Evolutionary conservation across 2,888 invertebrate genomes (phyloP).

Genomic region (Ditula angustiorana): DNA sequence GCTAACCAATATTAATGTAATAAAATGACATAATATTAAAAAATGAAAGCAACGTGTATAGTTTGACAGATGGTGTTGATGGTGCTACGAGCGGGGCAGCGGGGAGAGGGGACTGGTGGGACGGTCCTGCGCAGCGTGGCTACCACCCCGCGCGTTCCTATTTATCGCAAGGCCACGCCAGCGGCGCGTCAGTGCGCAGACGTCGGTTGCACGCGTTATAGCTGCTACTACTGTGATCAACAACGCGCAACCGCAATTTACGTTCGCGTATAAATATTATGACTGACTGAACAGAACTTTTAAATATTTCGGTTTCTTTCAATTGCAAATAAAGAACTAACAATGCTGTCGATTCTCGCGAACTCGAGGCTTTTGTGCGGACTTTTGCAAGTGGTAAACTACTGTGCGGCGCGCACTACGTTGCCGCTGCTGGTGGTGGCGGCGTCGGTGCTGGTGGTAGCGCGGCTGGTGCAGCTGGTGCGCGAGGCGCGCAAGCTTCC

Average conservation of each 20-base stretch:
- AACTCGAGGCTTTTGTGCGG: conserved; percentile 85
- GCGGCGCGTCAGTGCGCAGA: conserved; percentile 80
- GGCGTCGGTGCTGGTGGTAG: conserved; percentile 78
- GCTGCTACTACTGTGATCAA: conserved; percentile 48
- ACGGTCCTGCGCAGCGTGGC: conserved; percentile 67
- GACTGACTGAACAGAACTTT: conserved; percentile 57
- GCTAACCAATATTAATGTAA: no score
- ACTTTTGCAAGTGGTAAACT: conserved; percentile 76
- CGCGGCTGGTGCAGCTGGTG: conserved; percentile 77
- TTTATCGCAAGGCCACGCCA: conserved; percentile 85
- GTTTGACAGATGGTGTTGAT: conserved; percentile 23
- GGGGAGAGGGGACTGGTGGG: conserved; percentile 78
- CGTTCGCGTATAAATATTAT: conserved; percentile 72
- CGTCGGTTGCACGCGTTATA: conserved; percentile 79
- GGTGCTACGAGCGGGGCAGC: conserved; percentile 63
- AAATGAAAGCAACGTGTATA: conserved; percentile 28
- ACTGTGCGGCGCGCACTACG: conserved; percentile 73
- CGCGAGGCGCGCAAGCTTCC: conserved; percentile 86
- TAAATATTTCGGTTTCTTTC: conserved; percentile 49
- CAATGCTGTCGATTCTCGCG: conserved; percentile 69
- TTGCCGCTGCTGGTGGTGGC: conserved; percentile 77
- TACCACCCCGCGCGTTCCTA: conserved; percentile 68
- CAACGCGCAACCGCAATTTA: conserved; percentile 67
- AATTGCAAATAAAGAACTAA: conserved; percentile 55
- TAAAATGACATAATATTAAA: conserved; percentile 5